Conservation (phyloP, 2,113 vertebrate species). For the Jacana jacana region DNA sequence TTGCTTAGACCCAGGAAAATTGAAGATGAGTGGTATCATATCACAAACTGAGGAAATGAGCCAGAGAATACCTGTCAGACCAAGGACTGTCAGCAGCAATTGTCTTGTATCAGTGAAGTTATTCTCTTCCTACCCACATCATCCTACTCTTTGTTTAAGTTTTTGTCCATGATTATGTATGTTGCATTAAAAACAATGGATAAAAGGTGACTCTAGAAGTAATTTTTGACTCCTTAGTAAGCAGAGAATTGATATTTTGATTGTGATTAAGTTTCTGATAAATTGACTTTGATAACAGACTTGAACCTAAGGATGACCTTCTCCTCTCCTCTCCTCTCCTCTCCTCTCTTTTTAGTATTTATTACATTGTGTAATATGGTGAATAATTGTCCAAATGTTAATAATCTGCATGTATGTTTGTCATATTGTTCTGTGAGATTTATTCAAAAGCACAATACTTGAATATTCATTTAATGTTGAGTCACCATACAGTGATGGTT, state of each 20-base stretch:
- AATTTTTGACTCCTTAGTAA: not conserved
- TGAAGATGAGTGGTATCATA: not conserved
- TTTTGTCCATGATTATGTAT: not conserved
- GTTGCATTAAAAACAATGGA: not conserved
- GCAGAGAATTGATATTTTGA: not conserved
- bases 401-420: not conserved
- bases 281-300: not conserved
- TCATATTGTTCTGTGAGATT: not conserved
- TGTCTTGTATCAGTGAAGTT: not conserved
- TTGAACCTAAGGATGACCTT: not conserved
- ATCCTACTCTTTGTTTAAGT: not conserved
- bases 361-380: not conserved
- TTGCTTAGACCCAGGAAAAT: not conserved
- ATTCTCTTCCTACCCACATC: not conserved
- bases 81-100: not conserved
- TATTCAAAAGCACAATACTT: not conserved
- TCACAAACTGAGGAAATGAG: not conserved
- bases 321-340: not conserved
- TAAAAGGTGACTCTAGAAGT: accelerated
- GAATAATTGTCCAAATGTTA: not conserved
- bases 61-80: not conserved
- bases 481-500: not conserved
- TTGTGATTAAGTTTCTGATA: not conserved
- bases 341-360: not conserved
- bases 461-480: not conserved